A percentile compares a stretch with the other conserved stretches of the same genome.
phyloP scores from a whole-genome alignment of 2,797 vertebrate species.

The Harpagifer antarcticus region DNA sequence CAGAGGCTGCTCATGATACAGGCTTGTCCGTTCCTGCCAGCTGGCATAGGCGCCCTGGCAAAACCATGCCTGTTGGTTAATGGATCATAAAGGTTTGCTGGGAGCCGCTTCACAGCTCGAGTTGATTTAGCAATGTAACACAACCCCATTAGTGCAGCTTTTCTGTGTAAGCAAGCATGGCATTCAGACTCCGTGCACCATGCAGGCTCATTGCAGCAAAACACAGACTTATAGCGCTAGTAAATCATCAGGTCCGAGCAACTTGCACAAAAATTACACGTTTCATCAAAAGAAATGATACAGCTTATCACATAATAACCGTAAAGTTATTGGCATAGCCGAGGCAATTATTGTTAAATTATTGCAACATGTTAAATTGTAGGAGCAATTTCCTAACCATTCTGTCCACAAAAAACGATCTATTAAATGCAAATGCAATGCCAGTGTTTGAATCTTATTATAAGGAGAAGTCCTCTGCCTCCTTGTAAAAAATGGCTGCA shows the following conservation, averaged over 20 bases:
- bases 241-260: conserved; percentile 68
- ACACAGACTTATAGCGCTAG: conserved; percentile 46
- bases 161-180: conserved; percentile 68
- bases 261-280: conserved; percentile 38
- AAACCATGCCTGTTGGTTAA: conserved; percentile 71
- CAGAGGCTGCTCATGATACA: conserved; percentile 66
- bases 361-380: conserved; percentile 38
- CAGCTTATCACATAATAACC: conserved; percentile 76
- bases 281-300: conserved; percentile 72
- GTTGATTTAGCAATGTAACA: conserved; percentile 80
- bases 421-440: conserved; percentile 49
- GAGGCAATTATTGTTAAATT: conserved; percentile 53
- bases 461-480: conserved; percentile 21
- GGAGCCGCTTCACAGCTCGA: conserved; percentile 76
- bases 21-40: conserved; percentile 64
- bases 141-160: conserved; percentile 77
- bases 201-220: conserved; percentile 61
- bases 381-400: conserved; percentile 64
- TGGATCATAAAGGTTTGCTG: conserved; percentile 81
- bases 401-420: conserved; percentile 47
- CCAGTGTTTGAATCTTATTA: conserved; percentile 34
- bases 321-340: conserved; percentile 59
- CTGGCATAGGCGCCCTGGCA: conserved; percentile 72
- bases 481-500: conserved; percentile 4
- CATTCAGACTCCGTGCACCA: conserved; percentile 64